Evolutionary conservation across 92 coral and sea anemone species (phyloP).

Genomic region (Paramuricea clavata): DNA sequence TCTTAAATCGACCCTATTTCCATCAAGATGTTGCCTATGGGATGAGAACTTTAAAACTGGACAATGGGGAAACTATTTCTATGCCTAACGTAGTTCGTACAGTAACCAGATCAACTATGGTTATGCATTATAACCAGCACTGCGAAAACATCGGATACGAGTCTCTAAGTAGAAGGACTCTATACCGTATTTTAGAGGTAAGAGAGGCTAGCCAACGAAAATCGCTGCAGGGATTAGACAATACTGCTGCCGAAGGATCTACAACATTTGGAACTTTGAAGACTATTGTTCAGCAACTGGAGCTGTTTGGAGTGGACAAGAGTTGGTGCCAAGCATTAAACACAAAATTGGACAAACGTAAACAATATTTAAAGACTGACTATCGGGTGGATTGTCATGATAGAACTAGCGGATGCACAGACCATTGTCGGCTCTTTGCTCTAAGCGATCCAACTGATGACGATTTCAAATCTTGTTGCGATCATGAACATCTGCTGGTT

Average conservation of each 20-base stretch:
- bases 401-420: slow-evolving; percentile 69
- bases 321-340: slow-evolving; percentile 48
- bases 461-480: slow-evolving; percentile 57
- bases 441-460: slow-evolving; percentile 63
- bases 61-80: too few species aligned
- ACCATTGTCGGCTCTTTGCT: slow-evolving; percentile 69
- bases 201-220: slow-evolving; percentile 70
- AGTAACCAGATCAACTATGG: slow-evolving; percentile 77
- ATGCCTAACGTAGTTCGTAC: slow-evolving; percentile 20
- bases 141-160: slow-evolving; percentile 50
- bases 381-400: slow-evolving; percentile 63
- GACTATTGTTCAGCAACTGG: slow-evolving; percentile 65
- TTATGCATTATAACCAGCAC: slow-evolving; percentile 69
- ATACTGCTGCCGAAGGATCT: slow-evolving; percentile 75
- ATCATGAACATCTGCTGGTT: slow-evolving; percentile 49
- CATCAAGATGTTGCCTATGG: slow-evolving; percentile 8
- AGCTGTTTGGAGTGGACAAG: slow-evolving; percentile 68
- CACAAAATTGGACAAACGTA: slow-evolving; percentile 33
- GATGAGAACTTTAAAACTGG: slow-evolving; percentile 61
- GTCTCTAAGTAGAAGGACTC: background rate
- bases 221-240: slow-evolving; percentile 73
- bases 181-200: slow-evolving; percentile 47
- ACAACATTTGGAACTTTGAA: slow-evolving; percentile 64
- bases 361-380: slow-evolving; percentile 63
- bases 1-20: background rate